Evolutionary conservation across 2,113 vertebrate species (phyloP).

Genomic region (Furnarius figulus): DNA sequence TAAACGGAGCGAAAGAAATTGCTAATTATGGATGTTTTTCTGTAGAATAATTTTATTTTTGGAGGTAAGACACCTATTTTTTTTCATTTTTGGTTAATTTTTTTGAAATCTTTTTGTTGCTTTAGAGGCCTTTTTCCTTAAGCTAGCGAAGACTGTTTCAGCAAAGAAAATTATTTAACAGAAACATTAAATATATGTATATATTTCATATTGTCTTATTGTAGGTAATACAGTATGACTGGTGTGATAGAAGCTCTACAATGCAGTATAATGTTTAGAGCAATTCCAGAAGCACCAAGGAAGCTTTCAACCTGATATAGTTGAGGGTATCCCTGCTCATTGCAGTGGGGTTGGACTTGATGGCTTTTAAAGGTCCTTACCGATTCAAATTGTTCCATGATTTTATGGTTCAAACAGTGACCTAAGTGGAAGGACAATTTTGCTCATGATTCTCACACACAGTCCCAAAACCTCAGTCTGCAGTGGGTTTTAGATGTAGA

Average conservation of each 20-base stretch:
- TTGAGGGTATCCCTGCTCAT: not conserved
- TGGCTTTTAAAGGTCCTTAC: not conserved
- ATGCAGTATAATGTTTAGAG: not conserved
- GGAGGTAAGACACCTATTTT: not conserved
- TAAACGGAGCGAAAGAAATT: not conserved
- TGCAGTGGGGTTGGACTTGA: accelerated
- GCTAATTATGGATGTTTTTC: not conserved
- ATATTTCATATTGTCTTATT: not conserved
- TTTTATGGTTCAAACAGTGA: not conserved
- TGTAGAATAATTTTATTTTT: not conserved
- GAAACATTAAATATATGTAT: not conserved
- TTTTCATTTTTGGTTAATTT: not conserved
- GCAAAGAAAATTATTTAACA: not conserved
- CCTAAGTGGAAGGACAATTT: not conserved
- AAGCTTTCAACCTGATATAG: not conserved
- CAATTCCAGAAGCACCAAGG: not conserved
- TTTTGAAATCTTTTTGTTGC: not conserved
- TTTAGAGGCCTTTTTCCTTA: not conserved
- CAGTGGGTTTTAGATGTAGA: not conserved
- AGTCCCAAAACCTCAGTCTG: not conserved
- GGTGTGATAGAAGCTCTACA: not conserved
- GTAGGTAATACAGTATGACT: not conserved
- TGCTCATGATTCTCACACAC: accelerated
- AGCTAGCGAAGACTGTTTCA: not conserved
- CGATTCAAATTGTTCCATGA: not conserved